A percentile compares a stretch with the other conserved stretches of the same genome.
Conservation (phyloP, 1,140 invertebrate species). For the Potamilus streckersoni region DNA sequence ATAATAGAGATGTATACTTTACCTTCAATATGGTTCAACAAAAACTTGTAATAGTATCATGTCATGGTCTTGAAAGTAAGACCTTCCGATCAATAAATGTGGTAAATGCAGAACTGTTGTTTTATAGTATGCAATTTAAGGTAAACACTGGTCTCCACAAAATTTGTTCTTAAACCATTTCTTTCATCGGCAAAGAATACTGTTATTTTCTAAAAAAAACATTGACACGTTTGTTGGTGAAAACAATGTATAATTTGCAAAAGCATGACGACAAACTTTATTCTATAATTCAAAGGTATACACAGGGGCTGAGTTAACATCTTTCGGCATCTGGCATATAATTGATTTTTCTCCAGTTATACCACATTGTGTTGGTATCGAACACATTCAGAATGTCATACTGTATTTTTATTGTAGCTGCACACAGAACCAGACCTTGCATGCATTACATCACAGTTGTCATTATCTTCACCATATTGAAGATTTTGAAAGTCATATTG, state of each 20-base stretch:
- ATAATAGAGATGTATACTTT: constrained; percentile 25
- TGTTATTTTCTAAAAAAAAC: constrained; percentile 28
- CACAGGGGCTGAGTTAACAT: constrained; percentile 8
- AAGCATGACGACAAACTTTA: constrained; percentile 24
- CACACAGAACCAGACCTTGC: background rate
- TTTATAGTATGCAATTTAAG: constrained; percentile 19
- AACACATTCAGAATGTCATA: constrained; percentile 2
- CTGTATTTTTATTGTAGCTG: background rate
- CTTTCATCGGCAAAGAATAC: constrained; percentile 28
- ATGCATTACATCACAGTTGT: too few relatives aligned
- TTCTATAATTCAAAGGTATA: constrained; percentile 24
- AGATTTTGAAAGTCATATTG: too few relatives aligned
- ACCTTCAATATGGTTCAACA: constrained; percentile 19
- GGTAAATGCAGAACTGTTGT: constrained; percentile 12
- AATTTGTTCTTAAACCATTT: constrained; percentile 31
- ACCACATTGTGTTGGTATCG: constrained; percentile 3
- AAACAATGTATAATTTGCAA: constrained; percentile 26
- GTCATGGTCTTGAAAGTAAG: constrained; percentile 19
- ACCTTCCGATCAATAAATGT: constrained; percentile 16
- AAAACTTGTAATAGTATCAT: constrained; percentile 17
- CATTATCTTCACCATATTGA: too few relatives aligned
- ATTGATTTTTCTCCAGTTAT: constrained; percentile 17
- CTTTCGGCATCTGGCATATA: constrained; percentile 30
- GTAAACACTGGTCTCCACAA: constrained; percentile 32
- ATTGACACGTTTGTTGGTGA: constrained; percentile 25